phyloP scores from a whole-genome alignment of 2,888 invertebrate genomes.

The Tipula confusa region DNA sequence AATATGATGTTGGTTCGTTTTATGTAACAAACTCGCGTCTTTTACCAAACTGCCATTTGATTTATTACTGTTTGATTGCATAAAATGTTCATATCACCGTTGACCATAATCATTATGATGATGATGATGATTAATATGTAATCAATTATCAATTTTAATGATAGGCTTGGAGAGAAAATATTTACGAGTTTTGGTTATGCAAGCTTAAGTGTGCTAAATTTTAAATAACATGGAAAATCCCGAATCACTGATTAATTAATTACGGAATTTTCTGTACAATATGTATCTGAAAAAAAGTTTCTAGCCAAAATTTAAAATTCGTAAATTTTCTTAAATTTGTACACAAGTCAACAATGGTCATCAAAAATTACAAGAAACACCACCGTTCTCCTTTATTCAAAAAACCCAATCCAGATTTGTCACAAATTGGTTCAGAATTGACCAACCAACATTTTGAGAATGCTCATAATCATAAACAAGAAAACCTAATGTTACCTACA shows the following conservation, averaged over 20 bases:
- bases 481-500: no score
- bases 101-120: not conserved
- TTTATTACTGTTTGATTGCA: conserved; percentile 27
- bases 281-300: no score
- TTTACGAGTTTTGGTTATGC: not conserved
- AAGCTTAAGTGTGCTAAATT: not conserved
- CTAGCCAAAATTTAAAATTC: no score
- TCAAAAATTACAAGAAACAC: no score
- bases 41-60: conserved; percentile 13
- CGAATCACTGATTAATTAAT: not conserved
- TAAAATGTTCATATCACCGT: not conserved
- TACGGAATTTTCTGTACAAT: no score
- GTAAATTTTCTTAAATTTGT: no score
- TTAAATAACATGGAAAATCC: not conserved
- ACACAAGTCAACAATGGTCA: no score
- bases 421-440: no score
- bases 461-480: no score
- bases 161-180: not conserved
- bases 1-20: not conserved
- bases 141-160: conserved; percentile 3
- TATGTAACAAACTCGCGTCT: not conserved
- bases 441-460: no score
- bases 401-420: no score
- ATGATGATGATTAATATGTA: conserved; percentile 12
- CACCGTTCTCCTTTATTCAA: no score